These are phyloP conservation scores for Clavelina lepadiformis DNA, from an alignment of 23 tunicate genomes.

Conservation along the genomic window DNA sequence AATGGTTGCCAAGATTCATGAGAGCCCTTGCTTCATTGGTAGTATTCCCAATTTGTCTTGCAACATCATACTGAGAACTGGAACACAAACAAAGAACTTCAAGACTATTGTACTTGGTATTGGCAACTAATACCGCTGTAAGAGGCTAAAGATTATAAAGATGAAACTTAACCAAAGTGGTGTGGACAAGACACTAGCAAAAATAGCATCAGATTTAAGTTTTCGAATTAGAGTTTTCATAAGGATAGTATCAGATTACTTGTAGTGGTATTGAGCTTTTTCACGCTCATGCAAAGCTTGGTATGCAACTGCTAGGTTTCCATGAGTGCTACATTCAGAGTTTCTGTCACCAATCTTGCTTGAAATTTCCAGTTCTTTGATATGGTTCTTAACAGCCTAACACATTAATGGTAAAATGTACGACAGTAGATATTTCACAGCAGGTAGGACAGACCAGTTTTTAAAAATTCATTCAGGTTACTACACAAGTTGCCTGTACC, in stretches of 20 bases:
- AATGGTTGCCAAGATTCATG: slow-evolving; percentile 75
- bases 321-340: slow-evolving; percentile 71
- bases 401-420: not conserved
- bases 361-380: slow-evolving; percentile 63
- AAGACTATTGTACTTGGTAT: not conserved
- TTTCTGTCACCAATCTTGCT: slow-evolving; percentile 39
- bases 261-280: slow-evolving; percentile 55
- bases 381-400: slow-evolving; percentile 68
- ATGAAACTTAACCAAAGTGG: not conserved
- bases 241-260: slow-evolving; percentile 23
- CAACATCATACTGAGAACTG: slow-evolving; percentile 45
- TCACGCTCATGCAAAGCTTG: slow-evolving; percentile 51
- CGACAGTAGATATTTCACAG: not conserved
- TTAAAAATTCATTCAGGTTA: no score
- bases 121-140: slow-evolving; percentile 17
- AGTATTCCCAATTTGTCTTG: slow-evolving; percentile 29
- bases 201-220: not conserved
- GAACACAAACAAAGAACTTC: not conserved
- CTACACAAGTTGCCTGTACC: slow-evolving; percentile 29
- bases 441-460: no score
- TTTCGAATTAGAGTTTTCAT: not conserved
- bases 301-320: slow-evolving; percentile 74
- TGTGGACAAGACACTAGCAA: not conserved
- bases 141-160: not conserved
- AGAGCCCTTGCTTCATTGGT: slow-evolving; percentile 53